phyloP scores from a whole-genome alignment of 2,113 vertebrate species.

The Myrmecophaga tridactyla region DNA sequence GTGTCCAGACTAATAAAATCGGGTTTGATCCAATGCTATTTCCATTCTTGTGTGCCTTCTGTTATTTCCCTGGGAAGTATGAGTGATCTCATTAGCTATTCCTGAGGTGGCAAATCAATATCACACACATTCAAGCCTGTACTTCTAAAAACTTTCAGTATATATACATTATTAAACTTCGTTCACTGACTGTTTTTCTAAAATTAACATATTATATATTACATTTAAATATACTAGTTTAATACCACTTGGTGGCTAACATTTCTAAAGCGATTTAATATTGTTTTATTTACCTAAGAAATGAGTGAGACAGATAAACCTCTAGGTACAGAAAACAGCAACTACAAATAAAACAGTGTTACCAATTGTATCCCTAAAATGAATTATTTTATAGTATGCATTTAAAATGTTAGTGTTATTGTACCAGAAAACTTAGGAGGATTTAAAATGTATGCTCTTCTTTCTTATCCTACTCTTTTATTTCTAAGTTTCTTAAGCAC shows the following conservation, averaged over 20 bases:
- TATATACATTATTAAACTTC: constrained; percentile 60
- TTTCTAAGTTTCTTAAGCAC: neutral
- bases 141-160: constrained; percentile 24
- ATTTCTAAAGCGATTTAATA: constrained; percentile 37
- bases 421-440: neutral
- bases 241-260: constrained; percentile 5
- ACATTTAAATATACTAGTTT: constrained; percentile 46
- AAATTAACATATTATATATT: constrained; percentile 60
- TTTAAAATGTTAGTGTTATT: neutral
- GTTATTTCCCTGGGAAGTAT: constrained; percentile 45
- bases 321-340: neutral
- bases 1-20: constrained; percentile 33
- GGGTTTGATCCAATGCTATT: neutral
- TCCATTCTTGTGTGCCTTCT: neutral
- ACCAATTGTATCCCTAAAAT: neutral
- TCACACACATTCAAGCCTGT: constrained; percentile 10
- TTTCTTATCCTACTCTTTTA: neutral
- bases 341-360: neutral
- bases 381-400: neutral
- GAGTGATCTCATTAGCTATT: constrained; percentile 39
- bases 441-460: neutral
- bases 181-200: constrained; percentile 48
- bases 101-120: constrained; percentile 46
- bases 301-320: neutral
- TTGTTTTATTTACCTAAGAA: constrained; percentile 22